Base-by-base conservation (phyloP, 1,140 invertebrate species). In the Diprion similis region DNA sequence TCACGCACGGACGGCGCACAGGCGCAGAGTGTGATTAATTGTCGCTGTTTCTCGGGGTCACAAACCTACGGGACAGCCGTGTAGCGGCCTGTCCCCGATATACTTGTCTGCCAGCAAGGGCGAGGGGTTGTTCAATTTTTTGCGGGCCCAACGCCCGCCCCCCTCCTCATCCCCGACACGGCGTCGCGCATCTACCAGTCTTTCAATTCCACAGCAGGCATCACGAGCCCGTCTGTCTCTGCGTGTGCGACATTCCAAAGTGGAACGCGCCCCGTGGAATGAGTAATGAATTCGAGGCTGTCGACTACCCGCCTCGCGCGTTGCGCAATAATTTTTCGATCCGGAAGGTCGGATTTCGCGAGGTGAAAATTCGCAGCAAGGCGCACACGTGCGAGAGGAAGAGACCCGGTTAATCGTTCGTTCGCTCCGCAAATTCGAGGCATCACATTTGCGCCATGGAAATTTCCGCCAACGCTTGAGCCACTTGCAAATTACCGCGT, bases 21-120 rank as follows among this genome's bases (percentile, higher is more conserved):
- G 76, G 74, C 75, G 77, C 79, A 77, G 24, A 37, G 76, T 83
- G 80, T 85, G 84, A 85, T 85, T 83, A 84, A 85, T 85, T 79
- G 81, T 84, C 77, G 75, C 70, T 68, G 73, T 76, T 78, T 78
- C 77, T 70, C 65, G 68, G 64, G 70, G 76, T 71, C 70, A 59
- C 51, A 59, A 59, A 8, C 51, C 51, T 59, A 59, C 8, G 51
- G 11, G n/a, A 37, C 24, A 37, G 24, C 24, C 45, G 51, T 46
- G 72, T 73, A 77, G 72, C 64, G 45, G 47, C 18, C 47, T 72
- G 64, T 75, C 76, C 24, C 51, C 68, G 68, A 47, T 70, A 47
- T 66, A 72, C 70, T 59, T 77, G 69, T 77, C 76, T 73, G 70
- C 73, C 71, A 75, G 71, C 72, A 71, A 67, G 73, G 65, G 68